phyloP scores from a whole-genome alignment of 2,888 invertebrate genomes.

The Heteromurus nitidus region DNA sequence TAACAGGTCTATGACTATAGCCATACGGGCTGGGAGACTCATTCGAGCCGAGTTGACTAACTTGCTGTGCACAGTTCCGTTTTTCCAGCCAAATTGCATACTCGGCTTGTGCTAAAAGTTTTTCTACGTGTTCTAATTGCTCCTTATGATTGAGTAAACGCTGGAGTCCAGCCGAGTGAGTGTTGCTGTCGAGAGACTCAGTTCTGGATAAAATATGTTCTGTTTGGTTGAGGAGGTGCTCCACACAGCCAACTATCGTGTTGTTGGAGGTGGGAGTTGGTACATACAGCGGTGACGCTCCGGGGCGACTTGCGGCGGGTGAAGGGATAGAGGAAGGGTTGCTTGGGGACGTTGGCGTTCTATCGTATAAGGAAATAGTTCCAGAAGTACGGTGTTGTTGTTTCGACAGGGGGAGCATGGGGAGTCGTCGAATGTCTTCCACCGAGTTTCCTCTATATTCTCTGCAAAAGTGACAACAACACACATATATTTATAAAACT shows the following conservation, averaged over 20 bases:
- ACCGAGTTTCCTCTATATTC: constrained; percentile 73
- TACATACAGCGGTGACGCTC: constrained; percentile 70
- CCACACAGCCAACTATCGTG: constrained; percentile 73
- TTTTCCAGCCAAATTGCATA: constrained; percentile 74
- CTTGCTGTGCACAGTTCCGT: constrained; percentile 73
- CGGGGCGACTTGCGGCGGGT: constrained; percentile 68
- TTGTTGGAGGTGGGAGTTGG: constrained; percentile 70
- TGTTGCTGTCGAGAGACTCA: constrained; percentile 73
- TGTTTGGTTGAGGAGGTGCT: constrained; percentile 74
- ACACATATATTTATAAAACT: constrained; percentile 11
- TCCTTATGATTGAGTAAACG: constrained; percentile 73
- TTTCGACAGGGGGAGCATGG: constrained; percentile 71
- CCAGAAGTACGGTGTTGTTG: constrained; percentile 71
- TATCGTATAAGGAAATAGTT: constrained; percentile 72
- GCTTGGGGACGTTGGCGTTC: constrained; percentile 73
- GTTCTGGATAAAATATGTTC: constrained; percentile 74
- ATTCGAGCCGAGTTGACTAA: constrained; percentile 72
- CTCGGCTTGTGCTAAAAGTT: constrained; percentile 74
- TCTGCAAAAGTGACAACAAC: constrained; percentile 63
- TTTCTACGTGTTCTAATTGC: constrained; percentile 73
- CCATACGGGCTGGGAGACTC: constrained; percentile 73
- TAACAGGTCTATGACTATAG: constrained; percentile 66
- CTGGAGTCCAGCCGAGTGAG: constrained; percentile 73
- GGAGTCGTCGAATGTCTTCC: constrained; percentile 73
- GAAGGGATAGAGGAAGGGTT: constrained; percentile 71